Evolutionary conservation across 2,797 vertebrate species (phyloP), one percentile per base, ranked within the genome.

Genomic region (Enteromius anoplus): DNA sequence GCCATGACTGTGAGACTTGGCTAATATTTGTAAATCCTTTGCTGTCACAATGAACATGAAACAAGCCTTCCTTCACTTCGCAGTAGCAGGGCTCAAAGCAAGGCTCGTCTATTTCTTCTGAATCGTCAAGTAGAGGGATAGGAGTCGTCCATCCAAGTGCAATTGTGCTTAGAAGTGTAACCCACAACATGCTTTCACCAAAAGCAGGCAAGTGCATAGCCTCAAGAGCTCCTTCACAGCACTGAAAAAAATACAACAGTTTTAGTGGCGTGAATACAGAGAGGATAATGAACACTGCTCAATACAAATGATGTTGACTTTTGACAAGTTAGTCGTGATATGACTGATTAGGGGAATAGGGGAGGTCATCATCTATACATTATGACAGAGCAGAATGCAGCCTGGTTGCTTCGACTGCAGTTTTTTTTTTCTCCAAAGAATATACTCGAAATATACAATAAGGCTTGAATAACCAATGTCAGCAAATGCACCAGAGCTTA

Each of bases 21-120:
- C 93, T 95, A 91, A 89, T 92, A 91, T 97, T 98, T 75, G 96
- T 97, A 92, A 99, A 98, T 91, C 97, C 96, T 89, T 97, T 97
- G 91, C 96, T 96, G 88, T 99, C 97, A 87, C 98, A 99, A 95
- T 98, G 96, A 94, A 99, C 96, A 78, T 99, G 98, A 90, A 99
- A 95, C 92, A 98, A 95, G 81, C 97, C 97, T 93, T 99, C 98
- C 92, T 98, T 96, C 95, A 98, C 97, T 93, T 97, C 96, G 90
- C 97, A 98, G 88, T 96, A 95, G 94, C 98, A 99, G 88, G 98
- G 96, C 93, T 97, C 94, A 17, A 95, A 95, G 90, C 94, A 95
- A 42, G 94, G 94, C 90, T 95, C 94, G 3, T 94, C 94, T 86
- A 94, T 93, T 87, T 95, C 94, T 88, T 94, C 93, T 0, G 94